Evolutionary conservation across 2,888 invertebrate species (phyloP).

Genomic region (Drosophila ezoana): DNA sequence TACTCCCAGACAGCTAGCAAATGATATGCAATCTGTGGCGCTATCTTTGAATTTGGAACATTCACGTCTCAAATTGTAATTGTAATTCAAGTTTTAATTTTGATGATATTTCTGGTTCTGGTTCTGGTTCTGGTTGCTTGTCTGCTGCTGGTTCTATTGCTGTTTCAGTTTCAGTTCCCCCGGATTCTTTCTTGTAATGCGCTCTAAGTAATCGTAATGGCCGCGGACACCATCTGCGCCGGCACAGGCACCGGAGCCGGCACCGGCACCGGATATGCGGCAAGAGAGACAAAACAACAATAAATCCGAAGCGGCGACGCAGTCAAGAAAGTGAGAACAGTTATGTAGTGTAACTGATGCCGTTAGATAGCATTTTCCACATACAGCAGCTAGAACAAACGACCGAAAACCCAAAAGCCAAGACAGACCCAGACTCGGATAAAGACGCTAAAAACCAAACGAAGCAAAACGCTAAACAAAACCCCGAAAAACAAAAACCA

Average conservation of each 20-base stretch:
- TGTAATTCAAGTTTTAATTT: constrained; percentile 18
- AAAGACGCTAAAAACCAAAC: constrained; percentile 55
- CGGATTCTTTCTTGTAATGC: constrained; percentile 37
- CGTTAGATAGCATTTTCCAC: constrained; percentile 76
- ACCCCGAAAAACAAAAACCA: neutral
- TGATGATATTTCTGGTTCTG: constrained; percentile 2
- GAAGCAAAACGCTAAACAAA: constrained; percentile 50
- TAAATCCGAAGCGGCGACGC: constrained; percentile 52
- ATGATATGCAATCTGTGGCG: constrained; percentile 24
- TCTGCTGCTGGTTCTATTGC: constrained; percentile 5
- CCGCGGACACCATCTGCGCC: constrained; percentile 53
- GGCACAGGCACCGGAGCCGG: neutral
- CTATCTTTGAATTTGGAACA: constrained; percentile 19
- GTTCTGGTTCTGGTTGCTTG: constrained; percentile 15
- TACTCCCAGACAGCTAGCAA: too few relatives aligned
- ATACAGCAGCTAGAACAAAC: constrained; percentile 57
- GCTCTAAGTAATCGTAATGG: constrained; percentile 55
- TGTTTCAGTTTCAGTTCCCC: neutral
- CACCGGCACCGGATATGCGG: constrained; percentile 69
- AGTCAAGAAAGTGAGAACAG: constrained; percentile 80
- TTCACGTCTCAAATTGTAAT: constrained; percentile 21
- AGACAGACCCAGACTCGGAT: constrained; percentile 41
- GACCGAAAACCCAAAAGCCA: constrained; percentile 43
- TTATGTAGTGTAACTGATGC: constrained; percentile 82
- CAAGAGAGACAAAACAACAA: constrained; percentile 58